phyloP scores from a whole-genome alignment of 2,113 vertebrate species.

The Phoxinus phoxinus region DNA sequence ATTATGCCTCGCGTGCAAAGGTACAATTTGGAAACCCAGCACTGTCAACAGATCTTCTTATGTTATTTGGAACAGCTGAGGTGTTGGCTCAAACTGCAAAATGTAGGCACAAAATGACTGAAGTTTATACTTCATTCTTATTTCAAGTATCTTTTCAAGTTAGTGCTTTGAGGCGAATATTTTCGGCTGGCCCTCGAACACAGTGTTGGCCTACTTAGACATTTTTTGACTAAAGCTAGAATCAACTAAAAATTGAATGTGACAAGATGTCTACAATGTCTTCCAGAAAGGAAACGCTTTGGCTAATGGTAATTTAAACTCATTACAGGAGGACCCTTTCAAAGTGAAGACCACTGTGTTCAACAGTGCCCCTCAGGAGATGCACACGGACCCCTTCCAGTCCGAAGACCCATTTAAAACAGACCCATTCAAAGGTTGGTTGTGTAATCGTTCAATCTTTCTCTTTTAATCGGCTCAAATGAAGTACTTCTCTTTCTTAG shows the following conservation, averaged over 20 bases:
- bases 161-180: not conserved
- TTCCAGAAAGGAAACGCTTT: not conserved
- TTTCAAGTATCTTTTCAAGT: not conserved
- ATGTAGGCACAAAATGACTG: not conserved
- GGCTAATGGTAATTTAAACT: not conserved
- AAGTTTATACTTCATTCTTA: not conserved
- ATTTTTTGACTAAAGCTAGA: not conserved
- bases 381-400: constrained; percentile 91
- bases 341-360: constrained; percentile 89
- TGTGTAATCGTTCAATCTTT: not conserved
- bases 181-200: not conserved
- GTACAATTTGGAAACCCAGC: constrained; percentile 34
- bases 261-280: not conserved
- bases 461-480: not conserved
- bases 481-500: not conserved
- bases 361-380: constrained; percentile 82
- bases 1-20: constrained; percentile 12
- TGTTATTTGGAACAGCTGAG: constrained; percentile 24
- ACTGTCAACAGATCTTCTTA: constrained; percentile 24
- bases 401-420: constrained; percentile 95
- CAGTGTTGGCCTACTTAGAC: not conserved
- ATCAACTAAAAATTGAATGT: not conserved
- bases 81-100: not conserved
- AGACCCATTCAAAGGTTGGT: constrained; percentile 90
- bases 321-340: constrained; percentile 90